Evolutionary conservation across 2,797 vertebrate species (phyloP), one percentile per base, ranked within the genome.

Genomic region (Sebastes dallii): DNA sequence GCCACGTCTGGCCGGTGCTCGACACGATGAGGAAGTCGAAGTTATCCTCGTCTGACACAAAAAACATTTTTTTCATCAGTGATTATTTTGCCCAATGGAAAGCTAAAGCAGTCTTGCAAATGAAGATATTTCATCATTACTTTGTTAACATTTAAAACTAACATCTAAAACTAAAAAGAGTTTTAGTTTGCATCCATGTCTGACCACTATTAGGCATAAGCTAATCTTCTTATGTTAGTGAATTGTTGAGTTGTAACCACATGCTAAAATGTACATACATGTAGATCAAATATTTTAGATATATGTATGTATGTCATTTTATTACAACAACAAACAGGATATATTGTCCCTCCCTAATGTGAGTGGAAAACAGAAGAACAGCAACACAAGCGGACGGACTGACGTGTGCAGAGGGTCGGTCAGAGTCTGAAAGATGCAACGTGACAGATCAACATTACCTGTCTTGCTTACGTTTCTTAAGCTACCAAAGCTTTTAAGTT

Each of bases 401-500:
- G 61, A 66, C 30, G 20, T 62, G 36, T 50, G 22, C 59, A 81
- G 30, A 59, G 29, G 50, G 27, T 70, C 54, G 56, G 55, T 24
- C 39, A 69, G 66, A 76, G 36, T 14, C 34, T 32, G 27, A 77
- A 32, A 52, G 66, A 67, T 65, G 54, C 29, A 59, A 65, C 4
- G 11, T 66, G 58, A 64, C 50, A 71, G 34, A 73, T 84, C 75
- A 70, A 61, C 84, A 83, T 98, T 98, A 99, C 98, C 98, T 98
- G 98, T 97, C 96, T 98, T 99, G 97, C 97, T 98, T 95, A 99
- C 96, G 96, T 98, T 99, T 96, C 97, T 97, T 96, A 98, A 97
- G 96, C 98, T 99, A 96, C 98, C 98, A 96, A 99, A 98, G 95
- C 97, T 97, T 97, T 99, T 99, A 92, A 99, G 96, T 95, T 98